Evolutionary conservation across 2,113 vertebrate genomes (phyloP).

Genomic region (Misgurnus anguillicaudatus): DNA sequence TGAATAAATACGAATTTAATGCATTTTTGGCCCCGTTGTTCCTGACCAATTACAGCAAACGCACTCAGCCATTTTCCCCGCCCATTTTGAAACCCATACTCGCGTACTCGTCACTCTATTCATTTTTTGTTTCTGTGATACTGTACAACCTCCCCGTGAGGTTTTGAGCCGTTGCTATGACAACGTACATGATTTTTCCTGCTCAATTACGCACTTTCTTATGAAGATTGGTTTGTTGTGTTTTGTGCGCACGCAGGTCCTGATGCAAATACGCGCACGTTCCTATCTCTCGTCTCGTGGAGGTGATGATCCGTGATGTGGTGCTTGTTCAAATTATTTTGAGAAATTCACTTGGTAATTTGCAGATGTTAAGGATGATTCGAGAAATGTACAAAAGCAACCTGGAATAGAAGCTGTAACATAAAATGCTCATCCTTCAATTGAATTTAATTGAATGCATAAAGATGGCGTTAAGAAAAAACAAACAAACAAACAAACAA

Average conservation of each 20-base stretch:
- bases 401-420: too few relatives aligned
- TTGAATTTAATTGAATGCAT: too few relatives aligned
- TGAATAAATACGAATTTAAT: neutral
- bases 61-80: neutral
- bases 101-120: slow-evolving; percentile 4
- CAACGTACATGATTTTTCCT: slow-evolving; percentile 34
- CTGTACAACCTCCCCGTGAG: slow-evolving; percentile 51
- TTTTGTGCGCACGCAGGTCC: slow-evolving; percentile 22
- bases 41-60: neutral
- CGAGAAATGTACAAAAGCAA: too few relatives aligned
- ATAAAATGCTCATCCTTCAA: too few relatives aligned
- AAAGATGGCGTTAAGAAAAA: too few relatives aligned
- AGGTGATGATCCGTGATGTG: neutral
- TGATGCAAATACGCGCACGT: neutral
- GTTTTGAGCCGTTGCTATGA: slow-evolving; percentile 57
- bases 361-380: too few relatives aligned
- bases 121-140: neutral
- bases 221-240: slow-evolving; percentile 34
- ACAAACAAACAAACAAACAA: too few relatives aligned
- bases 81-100: neutral
- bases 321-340: too few relatives aligned
- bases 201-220: slow-evolving; percentile 51
- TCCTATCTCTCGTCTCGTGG: neutral
- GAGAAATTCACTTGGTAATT: too few relatives aligned
- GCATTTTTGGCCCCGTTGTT: neutral